Evolutionary conservation across 2,113 vertebrate species (phyloP).

Genomic region (Zonotrichia leucophrys): DNA sequence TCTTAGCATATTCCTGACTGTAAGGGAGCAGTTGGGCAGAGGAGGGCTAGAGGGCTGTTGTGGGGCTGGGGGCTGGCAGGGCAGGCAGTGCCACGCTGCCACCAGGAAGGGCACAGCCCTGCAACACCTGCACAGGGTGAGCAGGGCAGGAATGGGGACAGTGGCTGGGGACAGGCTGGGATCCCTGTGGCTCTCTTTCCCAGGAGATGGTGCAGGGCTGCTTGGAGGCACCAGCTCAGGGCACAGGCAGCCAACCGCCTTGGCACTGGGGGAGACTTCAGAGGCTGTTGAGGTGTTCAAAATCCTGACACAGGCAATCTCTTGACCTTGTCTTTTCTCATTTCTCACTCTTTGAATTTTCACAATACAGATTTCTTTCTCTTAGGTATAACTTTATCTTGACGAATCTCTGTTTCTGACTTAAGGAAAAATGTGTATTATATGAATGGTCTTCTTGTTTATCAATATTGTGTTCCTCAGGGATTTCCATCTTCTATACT

Average conservation of each 20-base stretch:
- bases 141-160: not conserved
- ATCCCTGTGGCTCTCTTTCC: not conserved
- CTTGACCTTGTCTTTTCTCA: not conserved
- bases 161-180: not conserved
- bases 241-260: accelerated
- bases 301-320: not conserved
- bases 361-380: not conserved
- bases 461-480: not conserved
- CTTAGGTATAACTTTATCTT: not conserved
- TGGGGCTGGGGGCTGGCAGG: not conserved
- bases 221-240: not conserved
- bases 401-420: not conserved
- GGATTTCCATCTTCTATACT: not conserved
- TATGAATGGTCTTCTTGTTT: not conserved
- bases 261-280: not conserved
- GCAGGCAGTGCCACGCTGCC: accelerated
- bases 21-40: not conserved
- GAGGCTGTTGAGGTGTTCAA: not conserved
- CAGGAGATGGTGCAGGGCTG: not conserved
- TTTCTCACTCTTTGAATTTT: not conserved
- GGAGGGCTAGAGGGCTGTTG: accelerated
- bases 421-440: not conserved
- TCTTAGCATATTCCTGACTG: not conserved
- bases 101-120: not conserved
- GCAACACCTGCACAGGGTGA: not conserved